Base-by-base conservation (phyloP, 2,888 invertebrate species). In the Torymus auratus region DNA sequence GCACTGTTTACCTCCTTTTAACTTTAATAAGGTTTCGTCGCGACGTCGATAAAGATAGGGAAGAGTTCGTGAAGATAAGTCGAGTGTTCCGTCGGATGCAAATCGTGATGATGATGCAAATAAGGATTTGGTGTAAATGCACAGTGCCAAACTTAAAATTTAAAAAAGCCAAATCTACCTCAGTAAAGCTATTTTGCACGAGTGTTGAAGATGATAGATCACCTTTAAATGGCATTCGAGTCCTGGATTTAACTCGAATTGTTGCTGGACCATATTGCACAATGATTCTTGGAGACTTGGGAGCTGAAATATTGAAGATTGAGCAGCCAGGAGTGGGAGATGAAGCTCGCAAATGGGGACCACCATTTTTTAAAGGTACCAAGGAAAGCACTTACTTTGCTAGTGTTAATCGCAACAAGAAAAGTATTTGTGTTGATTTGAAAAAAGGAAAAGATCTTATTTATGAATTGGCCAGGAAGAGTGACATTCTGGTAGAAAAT, bases 181-280 rank as follows among this genome's bases (percentile, higher is more conserved):
- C 10, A 2, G 15, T 15, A 28, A 58, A 52, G 1, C 20, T 56
- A 1, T 69, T 65, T 62, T 81, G 77, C 5, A 79, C 72, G 1
- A 70, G 12, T 62, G 64, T 28, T 10, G 58, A 1, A 12, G 68
- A 53, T 73, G 83, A 87, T 78, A 87, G 84, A 78, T 94, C 94
- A 79, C 94, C 96, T 17, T 90, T 97, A 61, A 92, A 92, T 78
- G 96, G 95, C 80, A 91, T 97, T 56, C 93, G 94, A 86, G 93
- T 97, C 14, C 90, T 97, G 81, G 97, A 97, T 91, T 90, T 97
- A 82, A 96, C 96, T 7, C 92, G 98, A 85, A 96, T 99, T 60
- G 94, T 98, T 2, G 98, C 99, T 20, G 99, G 99, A 0, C 99
- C 99, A 0, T 96, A 95, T 88, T 98, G 98, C 89, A 96, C 98